phyloP scores from a whole-genome alignment of 2,888 invertebrate species.

The Troides helena region DNA sequence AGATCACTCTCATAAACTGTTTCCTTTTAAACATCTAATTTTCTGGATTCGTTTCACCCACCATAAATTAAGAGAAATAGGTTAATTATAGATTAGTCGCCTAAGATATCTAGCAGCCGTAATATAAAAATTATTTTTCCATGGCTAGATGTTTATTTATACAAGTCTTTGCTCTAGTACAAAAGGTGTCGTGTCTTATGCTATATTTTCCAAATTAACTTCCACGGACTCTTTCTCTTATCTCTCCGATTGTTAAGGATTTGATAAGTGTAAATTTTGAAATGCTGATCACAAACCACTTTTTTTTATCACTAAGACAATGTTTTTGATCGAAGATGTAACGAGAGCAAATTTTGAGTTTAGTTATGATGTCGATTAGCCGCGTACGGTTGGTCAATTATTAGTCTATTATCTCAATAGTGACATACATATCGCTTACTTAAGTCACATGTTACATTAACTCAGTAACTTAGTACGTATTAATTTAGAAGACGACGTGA shows the following conservation, averaged over 20 bases:
- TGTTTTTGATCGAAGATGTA: background rate
- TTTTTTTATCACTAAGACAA: background rate
- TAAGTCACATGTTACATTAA: conserved; percentile 70
- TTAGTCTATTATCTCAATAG: conserved; percentile 42
- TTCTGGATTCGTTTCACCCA: conserved; percentile 9
- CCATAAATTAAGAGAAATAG: conserved; percentile 21
- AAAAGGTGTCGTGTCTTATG: conserved; percentile 63
- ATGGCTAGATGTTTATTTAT: conserved; percentile 38
- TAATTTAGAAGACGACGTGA: conserved; percentile 43
- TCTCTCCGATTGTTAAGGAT: too few relatives aligned
- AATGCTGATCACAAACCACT: too few relatives aligned
- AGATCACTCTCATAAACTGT: background rate
- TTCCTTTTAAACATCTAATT: background rate
- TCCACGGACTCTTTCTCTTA: conserved; percentile 11
- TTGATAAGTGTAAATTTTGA: too few relatives aligned
- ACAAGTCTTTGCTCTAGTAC: conserved; percentile 58
- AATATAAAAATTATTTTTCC: conserved; percentile 33
- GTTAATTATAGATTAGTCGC: conserved; percentile 22
- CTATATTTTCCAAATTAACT: conserved; percentile 34
- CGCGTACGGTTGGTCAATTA: conserved; percentile 44
- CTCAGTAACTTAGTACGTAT: conserved; percentile 60
- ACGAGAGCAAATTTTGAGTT: background rate
- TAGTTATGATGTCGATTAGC: conserved; percentile 36
- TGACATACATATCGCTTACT: conserved; percentile 75
- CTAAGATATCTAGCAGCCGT: conserved; percentile 30